Base-by-base conservation (phyloP, 2,113 vertebrate genomes). In the Tragulus kanchil region DNA sequence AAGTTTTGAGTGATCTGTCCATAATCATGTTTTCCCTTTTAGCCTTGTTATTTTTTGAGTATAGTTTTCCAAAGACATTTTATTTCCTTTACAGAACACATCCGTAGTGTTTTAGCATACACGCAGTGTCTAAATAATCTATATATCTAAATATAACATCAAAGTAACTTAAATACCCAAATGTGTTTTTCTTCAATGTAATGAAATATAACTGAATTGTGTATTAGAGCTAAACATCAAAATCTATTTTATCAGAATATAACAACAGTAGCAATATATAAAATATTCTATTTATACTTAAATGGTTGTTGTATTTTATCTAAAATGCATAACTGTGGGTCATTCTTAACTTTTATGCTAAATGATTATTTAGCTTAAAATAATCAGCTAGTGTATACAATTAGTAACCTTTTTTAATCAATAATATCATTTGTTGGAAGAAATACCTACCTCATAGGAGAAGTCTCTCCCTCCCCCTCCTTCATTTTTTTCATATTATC, bases 361-460 rank as follows among this genome's bases (percentile, higher is more conserved):
- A 75, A n/a, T 62, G 11, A 56, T 87, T 81, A 5, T 84, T 92
- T 87, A 62, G 16, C 58, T 94, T 85, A n/a, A n/a, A n/a, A n/a
- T n/a, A n/a, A 78, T 8, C 50, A 73, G 78, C 5, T 96, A 42
- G 25, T 56, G 0, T 61, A 56, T 91, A 25, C 8, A 85, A 78
- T 71, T 95, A 65, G 86, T 73, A 95, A 78, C 15, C 23, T 89
- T 85, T 91, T 26, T 89, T 90, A 82, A 94, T 90, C 0, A 93
- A 79, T 87, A 87, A 5, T 52, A 23, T 65, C 15, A 90, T 87
- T 91, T 81, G 4, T 93, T 87, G 21, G 36, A 62, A 89, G 78
- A 94, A 93, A 93, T 75, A 90, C 89, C 82, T 96, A 95, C 84
- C 84, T 92, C 31, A 36, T 8, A 92, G 62, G 58, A 90, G 79